Percentiles rank a stretch among this genome's conserved stretches.
Evolutionary conservation across 2,888 invertebrate species (phyloP).

Genomic region (Brachycybe producta): DNA sequence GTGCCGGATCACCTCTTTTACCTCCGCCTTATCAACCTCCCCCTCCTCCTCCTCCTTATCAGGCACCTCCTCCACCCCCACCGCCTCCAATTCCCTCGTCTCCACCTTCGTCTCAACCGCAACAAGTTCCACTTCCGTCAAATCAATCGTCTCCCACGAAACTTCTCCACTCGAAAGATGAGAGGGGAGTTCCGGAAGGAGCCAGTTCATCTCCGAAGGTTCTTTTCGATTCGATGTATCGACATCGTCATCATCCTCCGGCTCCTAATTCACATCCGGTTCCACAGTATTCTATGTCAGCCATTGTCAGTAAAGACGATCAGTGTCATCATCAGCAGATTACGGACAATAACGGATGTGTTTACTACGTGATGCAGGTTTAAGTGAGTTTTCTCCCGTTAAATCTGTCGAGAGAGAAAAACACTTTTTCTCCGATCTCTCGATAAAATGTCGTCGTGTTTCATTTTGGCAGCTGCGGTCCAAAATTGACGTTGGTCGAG

Average conservation of each 20-base stretch:
- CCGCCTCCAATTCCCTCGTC: not conserved
- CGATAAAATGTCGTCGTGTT: too few species aligned
- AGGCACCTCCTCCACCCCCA: too few species aligned
- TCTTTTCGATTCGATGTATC: constrained; percentile 31
- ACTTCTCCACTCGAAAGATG: constrained; percentile 43
- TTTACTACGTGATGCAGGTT: constrained; percentile 17
- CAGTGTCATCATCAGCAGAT: not conserved
- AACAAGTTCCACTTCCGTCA: not conserved
- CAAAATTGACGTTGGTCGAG: too few species aligned
- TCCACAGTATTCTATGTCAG: too few species aligned
- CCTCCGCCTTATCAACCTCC: constrained; percentile 14
- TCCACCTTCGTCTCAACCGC: not conserved
- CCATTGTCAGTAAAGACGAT: not conserved
- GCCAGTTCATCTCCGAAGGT: constrained; percentile 53
- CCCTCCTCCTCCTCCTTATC: constrained; percentile 6
- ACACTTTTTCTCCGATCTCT: too few species aligned
- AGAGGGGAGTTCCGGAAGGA: constrained; percentile 60
- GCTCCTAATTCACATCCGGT: not conserved
- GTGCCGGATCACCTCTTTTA: not conserved
- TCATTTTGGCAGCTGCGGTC: too few species aligned
- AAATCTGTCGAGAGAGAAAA: too few species aligned
- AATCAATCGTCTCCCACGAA: not conserved
- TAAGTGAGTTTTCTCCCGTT: too few species aligned
- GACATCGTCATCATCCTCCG: constrained; percentile 37
- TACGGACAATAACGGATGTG: constrained; percentile 11